A percentile compares a stretch with the other conserved stretches of the same genome.
Evolutionary conservation across 2,797 vertebrate genomes (phyloP).

Genomic region (Thaleichthys pacificus): DNA sequence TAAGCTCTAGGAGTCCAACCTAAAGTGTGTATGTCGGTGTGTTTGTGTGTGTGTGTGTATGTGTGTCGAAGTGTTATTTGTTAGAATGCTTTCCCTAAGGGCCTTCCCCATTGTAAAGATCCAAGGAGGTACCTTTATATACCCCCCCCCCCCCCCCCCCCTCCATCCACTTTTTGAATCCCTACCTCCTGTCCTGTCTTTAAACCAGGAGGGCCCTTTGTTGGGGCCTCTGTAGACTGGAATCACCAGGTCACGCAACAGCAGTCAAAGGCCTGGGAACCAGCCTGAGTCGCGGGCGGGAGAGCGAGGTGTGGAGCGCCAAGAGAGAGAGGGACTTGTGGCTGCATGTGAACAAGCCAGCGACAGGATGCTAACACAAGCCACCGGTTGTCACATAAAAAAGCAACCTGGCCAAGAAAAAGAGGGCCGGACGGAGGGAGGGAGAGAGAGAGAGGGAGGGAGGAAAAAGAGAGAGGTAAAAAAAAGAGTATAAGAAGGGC

Average conservation of each 20-base stretch:
- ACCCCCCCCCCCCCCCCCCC: neutral
- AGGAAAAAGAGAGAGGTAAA: neutral
- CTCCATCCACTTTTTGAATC: slow-evolving; percentile 3
- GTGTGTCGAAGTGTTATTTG: neutral
- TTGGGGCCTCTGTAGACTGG: neutral
- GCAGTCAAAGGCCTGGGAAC: neutral
- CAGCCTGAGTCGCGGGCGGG: neutral
- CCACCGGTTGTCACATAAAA: neutral
- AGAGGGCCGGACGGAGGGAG: slow-evolving; percentile 9
- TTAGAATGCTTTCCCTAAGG: neutral
- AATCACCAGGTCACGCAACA: neutral
- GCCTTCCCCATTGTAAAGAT: neutral
- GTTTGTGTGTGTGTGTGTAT: too few species aligned
- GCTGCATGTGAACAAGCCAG: neutral
- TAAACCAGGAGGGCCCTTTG: neutral
- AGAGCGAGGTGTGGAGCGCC: neutral
- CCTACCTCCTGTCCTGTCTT: slow-evolving; percentile 1
- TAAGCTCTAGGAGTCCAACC: neutral
- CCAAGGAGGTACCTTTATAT: neutral
- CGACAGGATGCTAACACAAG: neutral
- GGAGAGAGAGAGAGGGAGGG: neutral
- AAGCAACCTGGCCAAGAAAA: neutral
- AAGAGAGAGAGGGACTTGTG: neutral
- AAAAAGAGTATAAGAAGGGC: too few species aligned
- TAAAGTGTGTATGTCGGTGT: neutral